Evolutionary conservation across 1,140 invertebrate species (phyloP), one percentile per base, ranked within the genome.

Genomic region (Lucilia sericata): DNA sequence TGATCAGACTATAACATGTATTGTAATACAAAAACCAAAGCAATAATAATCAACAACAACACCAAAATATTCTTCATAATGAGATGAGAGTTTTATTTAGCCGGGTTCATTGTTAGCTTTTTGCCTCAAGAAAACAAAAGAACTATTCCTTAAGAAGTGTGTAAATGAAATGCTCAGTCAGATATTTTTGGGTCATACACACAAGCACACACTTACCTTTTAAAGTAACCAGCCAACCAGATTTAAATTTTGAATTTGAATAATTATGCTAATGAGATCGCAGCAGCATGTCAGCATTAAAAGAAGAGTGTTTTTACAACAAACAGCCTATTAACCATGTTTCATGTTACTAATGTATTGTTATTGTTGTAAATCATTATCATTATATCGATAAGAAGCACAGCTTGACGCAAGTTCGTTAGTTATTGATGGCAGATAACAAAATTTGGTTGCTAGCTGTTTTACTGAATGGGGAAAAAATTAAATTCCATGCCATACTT

Each of bases 1-100:
- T 21, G 25, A 30, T 80, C 17, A 74, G 30, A 1, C 51, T 9
- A 30, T 83, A 7, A 89, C 88, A 21, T 89, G 88, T 84, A 86
- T 89, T 74, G 88, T 89, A 19, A 75, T 89, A 14, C 85, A 87
- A 12, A 86, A 83, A 14, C 75, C 84, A 84, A 70, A 70, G 19
- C 65, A 21, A 21, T 21, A 60, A 17, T 7, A 17, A 60, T 7
- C 7, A 60, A 60, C 5, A 60, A 2, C 14, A 60, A 17, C 13
- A 12, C 5, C 13, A 60, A 60, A 17, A 60, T 42, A 8, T 10
- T 42, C 42, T 42, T 7, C 42, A 7, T 3, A 42, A 42, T 42
- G 42, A 42, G 42, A 42, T 42, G 42, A 42, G 42, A 42, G 42
- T 42, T 42, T 42, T 42, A 42, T 36, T 36, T 36, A 3, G 3